A percentile compares a stretch with the other conserved stretches of the same genome.
phyloP scores from a whole-genome alignment of 64 coral and sea anemone species.

The Pachyseris speciosa region DNA sequence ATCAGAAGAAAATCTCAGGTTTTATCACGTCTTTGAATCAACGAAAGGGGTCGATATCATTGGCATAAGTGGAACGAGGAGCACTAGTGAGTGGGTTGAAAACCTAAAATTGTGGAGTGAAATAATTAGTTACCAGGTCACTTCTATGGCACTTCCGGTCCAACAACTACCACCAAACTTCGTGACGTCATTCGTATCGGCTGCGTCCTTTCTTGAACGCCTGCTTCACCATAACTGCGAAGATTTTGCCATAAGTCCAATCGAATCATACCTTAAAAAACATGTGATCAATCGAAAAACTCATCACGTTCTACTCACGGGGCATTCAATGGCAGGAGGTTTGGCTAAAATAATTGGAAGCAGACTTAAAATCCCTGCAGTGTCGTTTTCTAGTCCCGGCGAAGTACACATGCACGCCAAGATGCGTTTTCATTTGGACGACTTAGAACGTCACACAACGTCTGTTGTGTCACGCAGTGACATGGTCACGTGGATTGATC shows the following conservation, averaged over 20 bases:
- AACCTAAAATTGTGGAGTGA: slow-evolving; percentile 76
- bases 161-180: slow-evolving; percentile 56
- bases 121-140: slow-evolving; percentile 68
- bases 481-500: slow-evolving; percentile 73
- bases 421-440: slow-evolving; percentile 48
- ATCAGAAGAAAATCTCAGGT: slow-evolving; percentile 38
- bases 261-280: slow-evolving; percentile 34
- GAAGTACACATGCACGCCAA: slow-evolving; percentile 59
- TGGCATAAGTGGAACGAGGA: slow-evolving; percentile 51
- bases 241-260: not conserved
- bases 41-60: slow-evolving; percentile 46
- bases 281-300: not conserved
- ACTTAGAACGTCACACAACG: slow-evolving; percentile 63
- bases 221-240: slow-evolving; percentile 44
- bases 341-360: slow-evolving; percentile 80
- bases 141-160: slow-evolving; percentile 53
- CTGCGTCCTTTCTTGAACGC: slow-evolving; percentile 55
- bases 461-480: slow-evolving; percentile 67
- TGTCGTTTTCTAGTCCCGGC: slow-evolving; percentile 65
- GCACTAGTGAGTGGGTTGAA: slow-evolving; percentile 61
- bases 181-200: slow-evolving; percentile 56
- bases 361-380: slow-evolving; percentile 34
- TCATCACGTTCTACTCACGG: slow-evolving; percentile 30
- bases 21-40: slow-evolving; percentile 58
- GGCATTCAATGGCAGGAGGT: slow-evolving; percentile 73